Conservation (phyloP, 2,888 invertebrate species). For the Orthosia gracilis region DNA sequence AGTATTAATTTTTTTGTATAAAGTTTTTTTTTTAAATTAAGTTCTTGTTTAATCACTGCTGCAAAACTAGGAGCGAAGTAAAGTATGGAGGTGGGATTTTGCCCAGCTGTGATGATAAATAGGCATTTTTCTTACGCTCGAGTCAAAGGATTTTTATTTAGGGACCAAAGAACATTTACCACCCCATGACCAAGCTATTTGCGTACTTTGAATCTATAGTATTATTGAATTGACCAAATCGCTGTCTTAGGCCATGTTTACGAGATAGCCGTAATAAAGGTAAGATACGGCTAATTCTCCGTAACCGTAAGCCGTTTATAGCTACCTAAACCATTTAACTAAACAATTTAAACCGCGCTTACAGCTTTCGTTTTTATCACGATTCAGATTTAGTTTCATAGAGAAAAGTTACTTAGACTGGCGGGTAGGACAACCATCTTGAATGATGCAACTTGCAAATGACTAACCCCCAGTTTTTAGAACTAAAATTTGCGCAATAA, state of each 20-base stretch:
- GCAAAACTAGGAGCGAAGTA: background rate
- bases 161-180: background rate
- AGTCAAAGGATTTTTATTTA: background rate
- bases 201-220: slow-evolving; percentile 1
- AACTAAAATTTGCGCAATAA: background rate
- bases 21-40: background rate
- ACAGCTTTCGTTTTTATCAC: background rate
- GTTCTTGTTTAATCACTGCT: background rate
- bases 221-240: slow-evolving; percentile 22
- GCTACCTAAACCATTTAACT: slow-evolving; percentile 51
- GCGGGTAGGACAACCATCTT: background rate
- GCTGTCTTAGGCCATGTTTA: slow-evolving; percentile 47
- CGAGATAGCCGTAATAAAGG: slow-evolving; percentile 52
- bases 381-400: background rate
- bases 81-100: background rate
- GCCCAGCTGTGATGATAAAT: background rate
- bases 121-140: too few relatives aligned
- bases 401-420: background rate
- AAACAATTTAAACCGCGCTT: slow-evolving; percentile 23
- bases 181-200: background rate
- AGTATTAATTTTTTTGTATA: too few relatives aligned
- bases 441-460: background rate
- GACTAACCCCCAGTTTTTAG: background rate
- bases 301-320: slow-evolving; percentile 35
- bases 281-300: slow-evolving; percentile 48